A percentile compares a stretch with the other conserved stretches of the same genome.
Conservation (phyloP, 2,113 vertebrate species). For the Accipiter virgatus region DNA sequence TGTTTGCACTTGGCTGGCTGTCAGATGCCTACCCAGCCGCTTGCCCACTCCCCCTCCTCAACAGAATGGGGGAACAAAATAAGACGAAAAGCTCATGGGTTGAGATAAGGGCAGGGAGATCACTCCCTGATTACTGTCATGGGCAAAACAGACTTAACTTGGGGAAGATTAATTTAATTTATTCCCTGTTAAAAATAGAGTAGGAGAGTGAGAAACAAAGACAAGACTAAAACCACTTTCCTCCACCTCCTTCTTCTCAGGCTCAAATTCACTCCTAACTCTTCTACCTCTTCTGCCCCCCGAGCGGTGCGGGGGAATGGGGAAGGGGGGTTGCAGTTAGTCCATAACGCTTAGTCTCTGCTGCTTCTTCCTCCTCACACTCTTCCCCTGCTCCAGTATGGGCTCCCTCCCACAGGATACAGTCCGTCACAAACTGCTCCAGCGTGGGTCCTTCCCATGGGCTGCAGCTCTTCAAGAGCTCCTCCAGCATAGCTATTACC, state of each 20-base stretch:
- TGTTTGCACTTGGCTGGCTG: neutral
- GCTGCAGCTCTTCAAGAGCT: neutral
- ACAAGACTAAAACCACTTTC: neutral
- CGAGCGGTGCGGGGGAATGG: neutral
- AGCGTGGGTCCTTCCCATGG: neutral
- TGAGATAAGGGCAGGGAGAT: neutral
- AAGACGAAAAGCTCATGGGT: neutral
- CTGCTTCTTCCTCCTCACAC: fast-evolving
- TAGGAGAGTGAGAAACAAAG: neutral
- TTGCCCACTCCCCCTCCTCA: neutral
- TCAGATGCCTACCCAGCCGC: fast-evolving
- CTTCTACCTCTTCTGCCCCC: neutral
- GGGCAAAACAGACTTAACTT: neutral
- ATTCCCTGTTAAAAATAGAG: neutral
- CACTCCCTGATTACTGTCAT: neutral
- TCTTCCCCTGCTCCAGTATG: fast-evolving
- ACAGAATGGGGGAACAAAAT: neutral
- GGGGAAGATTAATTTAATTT: neutral
- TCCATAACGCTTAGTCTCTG: neutral
- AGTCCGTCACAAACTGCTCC: neutral
- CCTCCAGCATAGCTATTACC: neutral
- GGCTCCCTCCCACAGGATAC: neutral
- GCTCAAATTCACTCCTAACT: neutral
- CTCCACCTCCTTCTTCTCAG: neutral
- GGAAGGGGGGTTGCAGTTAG: neutral